These are phyloP conservation scores for Battus philenor DNA, from an alignment of 1,140 invertebrate genomes.

Conservation along the genomic window DNA sequence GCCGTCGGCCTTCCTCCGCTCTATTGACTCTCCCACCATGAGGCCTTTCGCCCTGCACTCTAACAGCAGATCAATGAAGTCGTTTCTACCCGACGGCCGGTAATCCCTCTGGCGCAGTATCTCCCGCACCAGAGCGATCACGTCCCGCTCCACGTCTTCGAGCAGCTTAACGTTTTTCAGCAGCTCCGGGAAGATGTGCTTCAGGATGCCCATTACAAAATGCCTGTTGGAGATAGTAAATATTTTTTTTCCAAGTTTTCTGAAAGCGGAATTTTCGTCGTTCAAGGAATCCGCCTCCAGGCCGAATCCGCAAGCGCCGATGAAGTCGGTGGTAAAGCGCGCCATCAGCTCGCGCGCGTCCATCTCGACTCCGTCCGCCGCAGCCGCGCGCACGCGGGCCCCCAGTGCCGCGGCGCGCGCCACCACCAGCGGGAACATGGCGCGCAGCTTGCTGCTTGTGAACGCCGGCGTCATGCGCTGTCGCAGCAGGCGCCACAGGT, in stretches of 20 bases:
- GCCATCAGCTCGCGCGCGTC: constrained; percentile 38
- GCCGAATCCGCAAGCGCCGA: constrained; percentile 42
- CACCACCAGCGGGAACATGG: no score
- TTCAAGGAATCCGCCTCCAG: constrained; percentile 25
- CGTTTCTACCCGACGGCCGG: constrained; percentile 45
- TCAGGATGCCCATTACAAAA: constrained; percentile 1
- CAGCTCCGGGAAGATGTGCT: constrained; percentile 3
- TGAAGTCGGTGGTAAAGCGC: constrained; percentile 49
- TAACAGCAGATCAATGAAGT: constrained; percentile 75
- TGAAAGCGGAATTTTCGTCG: constrained; percentile 24
- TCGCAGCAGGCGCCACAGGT: background rate
- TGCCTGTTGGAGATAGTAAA: constrained; percentile 19
- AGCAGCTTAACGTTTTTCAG: constrained; percentile 12
- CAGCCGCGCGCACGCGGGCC: no score
- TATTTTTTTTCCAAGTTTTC: constrained; percentile 28
- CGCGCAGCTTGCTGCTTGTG: background rate
- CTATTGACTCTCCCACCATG: constrained; percentile 34
- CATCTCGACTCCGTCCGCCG: no score
- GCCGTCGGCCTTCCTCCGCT: constrained; percentile 54
- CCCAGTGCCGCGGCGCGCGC: no score
- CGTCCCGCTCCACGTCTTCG: background rate
- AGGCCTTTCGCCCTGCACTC: constrained; percentile 49
- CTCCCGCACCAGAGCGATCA: background rate
- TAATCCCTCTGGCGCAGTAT: constrained; percentile 3
- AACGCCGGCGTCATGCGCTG: background rate